phyloP scores from a whole-genome alignment of 2,888 invertebrate genomes.

The Galeopsomyia nigrocyanea region DNA sequence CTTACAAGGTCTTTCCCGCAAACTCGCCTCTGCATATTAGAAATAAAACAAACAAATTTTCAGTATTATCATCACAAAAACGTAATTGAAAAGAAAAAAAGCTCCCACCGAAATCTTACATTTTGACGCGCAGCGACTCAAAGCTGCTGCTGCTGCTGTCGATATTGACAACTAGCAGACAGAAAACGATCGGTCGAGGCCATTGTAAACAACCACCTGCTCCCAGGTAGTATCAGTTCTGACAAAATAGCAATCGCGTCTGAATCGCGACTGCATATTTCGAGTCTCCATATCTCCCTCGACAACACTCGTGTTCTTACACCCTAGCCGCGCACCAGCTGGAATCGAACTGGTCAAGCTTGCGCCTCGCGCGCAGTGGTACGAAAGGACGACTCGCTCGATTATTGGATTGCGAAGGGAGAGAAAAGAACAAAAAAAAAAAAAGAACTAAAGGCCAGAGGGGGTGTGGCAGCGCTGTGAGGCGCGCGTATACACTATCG shows the following conservation, averaged over 20 bases:
- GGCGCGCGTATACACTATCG: neutral
- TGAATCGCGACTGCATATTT: too few species aligned
- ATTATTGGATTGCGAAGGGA: conserved; percentile 19
- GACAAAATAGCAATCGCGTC: too few species aligned
- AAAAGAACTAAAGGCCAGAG: neutral
- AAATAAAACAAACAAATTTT: too few species aligned
- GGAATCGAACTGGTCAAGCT: neutral
- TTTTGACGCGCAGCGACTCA: neutral
- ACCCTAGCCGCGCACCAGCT: neutral
- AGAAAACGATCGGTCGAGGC: neutral
- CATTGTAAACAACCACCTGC: conserved; percentile 46
- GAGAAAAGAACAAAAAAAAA: neutral
- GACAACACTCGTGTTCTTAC: too few species aligned
- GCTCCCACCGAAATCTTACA: too few species aligned
- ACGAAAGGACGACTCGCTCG: neutral
- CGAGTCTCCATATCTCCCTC: too few species aligned
- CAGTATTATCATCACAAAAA: too few species aligned
- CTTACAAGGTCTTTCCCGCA: too few species aligned
- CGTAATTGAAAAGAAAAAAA: too few species aligned
- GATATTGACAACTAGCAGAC: too few species aligned
- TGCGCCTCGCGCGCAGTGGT: neutral
- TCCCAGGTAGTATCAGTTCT: neutral
- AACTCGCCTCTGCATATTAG: too few species aligned
- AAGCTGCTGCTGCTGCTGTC: neutral
- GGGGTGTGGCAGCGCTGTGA: conserved; percentile 33